phyloP scores from a whole-genome alignment of 2,113 vertebrate species.

The Rallus limicola region DNA sequence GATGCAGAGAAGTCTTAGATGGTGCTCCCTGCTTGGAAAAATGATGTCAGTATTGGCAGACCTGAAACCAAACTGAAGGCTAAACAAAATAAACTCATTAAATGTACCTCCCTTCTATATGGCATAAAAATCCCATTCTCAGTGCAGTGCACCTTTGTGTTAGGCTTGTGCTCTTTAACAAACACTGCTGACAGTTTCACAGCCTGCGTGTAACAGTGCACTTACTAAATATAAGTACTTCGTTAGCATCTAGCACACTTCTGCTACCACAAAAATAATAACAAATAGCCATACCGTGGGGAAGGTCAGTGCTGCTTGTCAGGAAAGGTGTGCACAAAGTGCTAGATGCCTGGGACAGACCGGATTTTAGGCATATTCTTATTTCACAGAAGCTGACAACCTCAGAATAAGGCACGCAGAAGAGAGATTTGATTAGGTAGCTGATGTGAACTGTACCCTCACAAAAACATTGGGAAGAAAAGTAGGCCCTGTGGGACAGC shows the following conservation, averaged over 20 bases:
- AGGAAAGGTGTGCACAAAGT: constrained; percentile 19
- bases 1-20: constrained; percentile 57
- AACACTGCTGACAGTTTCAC: neutral
- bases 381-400: neutral
- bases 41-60: constrained; percentile 63
- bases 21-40: constrained; percentile 62
- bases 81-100: constrained; percentile 59
- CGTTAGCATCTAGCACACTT: constrained; percentile 45
- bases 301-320: constrained; percentile 16
- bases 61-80: constrained; percentile 2
- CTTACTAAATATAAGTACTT: constrained; percentile 55
- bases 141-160: neutral
- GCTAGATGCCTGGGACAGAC: neutral
- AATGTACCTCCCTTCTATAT: neutral
- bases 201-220: neutral
- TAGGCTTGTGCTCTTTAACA: constrained; percentile 15
- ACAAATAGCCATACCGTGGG: constrained; percentile 18
- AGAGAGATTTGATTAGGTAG: constrained; percentile 1
- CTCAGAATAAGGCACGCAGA: neutral
- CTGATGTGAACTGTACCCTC: neutral
- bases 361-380: neutral
- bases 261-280: constrained; percentile 40
- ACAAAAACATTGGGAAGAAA: neutral
- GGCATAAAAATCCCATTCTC: neutral
- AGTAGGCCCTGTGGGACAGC: neutral